Conservation (phyloP, 2,797 vertebrate genomes). For the Steatocranus sp. region DNA sequence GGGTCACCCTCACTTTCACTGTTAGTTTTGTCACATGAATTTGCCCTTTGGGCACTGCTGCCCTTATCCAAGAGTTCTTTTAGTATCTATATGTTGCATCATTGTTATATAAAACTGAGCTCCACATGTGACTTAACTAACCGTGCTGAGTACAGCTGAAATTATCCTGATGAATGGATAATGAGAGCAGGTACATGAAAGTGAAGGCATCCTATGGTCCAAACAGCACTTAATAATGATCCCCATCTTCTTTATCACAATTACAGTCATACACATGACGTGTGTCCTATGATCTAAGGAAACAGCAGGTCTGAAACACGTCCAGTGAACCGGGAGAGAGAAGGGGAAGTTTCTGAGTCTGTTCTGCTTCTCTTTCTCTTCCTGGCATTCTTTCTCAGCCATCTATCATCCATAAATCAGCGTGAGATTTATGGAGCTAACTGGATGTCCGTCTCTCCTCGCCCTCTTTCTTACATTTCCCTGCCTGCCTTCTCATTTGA, state of each 20-base stretch:
- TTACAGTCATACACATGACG: background rate
- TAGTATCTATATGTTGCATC: background rate
- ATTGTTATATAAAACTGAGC: background rate
- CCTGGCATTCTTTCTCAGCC: conserved; percentile 27
- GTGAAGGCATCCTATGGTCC: background rate
- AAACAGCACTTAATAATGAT: background rate
- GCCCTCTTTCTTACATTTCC: background rate
- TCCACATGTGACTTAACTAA: background rate
- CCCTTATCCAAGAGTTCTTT: background rate
- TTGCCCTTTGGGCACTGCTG: background rate
- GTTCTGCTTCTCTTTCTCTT: conserved; percentile 12
- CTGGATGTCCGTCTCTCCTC: background rate
- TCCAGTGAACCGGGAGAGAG: conserved; percentile 22
- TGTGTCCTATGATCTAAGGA: background rate
- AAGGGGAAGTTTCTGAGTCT: background rate
- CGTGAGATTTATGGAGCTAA: background rate
- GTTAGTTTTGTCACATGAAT: background rate
- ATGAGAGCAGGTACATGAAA: background rate
- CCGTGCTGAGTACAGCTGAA: background rate
- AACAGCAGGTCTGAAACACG: conserved; percentile 20
- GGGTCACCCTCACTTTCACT: background rate
- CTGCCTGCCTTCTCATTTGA: background rate
- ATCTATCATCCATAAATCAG: conserved; percentile 12
- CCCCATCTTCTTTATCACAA: background rate
- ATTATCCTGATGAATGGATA: background rate